phyloP scores from a whole-genome alignment of 92 coral and sea anemone species.

The Montipora capitata region DNA sequence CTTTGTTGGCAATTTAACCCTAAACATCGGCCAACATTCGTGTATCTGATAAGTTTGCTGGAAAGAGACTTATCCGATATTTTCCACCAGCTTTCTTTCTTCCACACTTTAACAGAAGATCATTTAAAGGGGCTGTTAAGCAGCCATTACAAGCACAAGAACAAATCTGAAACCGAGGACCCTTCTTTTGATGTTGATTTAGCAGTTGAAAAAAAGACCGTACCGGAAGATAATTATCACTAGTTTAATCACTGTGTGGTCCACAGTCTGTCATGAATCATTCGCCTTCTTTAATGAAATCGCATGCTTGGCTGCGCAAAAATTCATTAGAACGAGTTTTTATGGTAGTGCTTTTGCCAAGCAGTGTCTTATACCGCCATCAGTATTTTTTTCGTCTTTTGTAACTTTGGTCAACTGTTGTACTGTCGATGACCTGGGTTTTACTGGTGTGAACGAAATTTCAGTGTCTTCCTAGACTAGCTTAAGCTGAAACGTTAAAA shows the following conservation, averaged over 20 bases:
- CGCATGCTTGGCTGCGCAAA: no score
- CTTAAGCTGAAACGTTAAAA: no score
- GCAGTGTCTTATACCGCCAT: no score
- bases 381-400: no score
- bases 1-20: conserved; percentile 93
- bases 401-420: no score
- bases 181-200: conserved; percentile 34
- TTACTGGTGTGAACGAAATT: neutral
- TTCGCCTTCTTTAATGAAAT: no score
- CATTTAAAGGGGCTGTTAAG: conserved; percentile 75
- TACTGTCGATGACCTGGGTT: neutral
- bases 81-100: conserved; percentile 85
- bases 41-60: conserved; percentile 80
- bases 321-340: no score
- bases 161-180: conserved; percentile 62
- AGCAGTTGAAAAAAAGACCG: conserved; percentile 3
- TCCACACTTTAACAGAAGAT: conserved; percentile 85
- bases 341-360: no score
- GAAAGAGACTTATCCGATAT: conserved; percentile 77
- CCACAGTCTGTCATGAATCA: no score
- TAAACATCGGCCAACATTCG: conserved; percentile 91
- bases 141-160: conserved; percentile 75
- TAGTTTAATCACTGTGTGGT: neutral
- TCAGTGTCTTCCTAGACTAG: no score
- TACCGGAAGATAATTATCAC: neutral